Conservation (phyloP, 2,113 vertebrate genomes). For the Platysteira castanea region DNA sequence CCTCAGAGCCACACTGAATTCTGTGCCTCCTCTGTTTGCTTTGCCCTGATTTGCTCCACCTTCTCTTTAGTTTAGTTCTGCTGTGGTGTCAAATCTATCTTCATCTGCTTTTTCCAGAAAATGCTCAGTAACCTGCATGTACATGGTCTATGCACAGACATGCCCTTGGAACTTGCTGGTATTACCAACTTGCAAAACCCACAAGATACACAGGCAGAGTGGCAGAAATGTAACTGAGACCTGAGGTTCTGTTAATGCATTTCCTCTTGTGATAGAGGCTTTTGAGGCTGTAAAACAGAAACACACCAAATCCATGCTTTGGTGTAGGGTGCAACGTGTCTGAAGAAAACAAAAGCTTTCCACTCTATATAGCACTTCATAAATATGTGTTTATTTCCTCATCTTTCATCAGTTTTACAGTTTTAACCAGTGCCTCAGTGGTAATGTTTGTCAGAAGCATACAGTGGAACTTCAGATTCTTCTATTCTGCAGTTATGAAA, state of each 20-base stretch:
- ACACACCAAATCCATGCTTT: background rate
- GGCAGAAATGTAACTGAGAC: background rate
- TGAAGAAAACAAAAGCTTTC: background rate
- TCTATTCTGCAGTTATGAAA: slow-evolving; percentile 17
- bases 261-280: background rate
- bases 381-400: slow-evolving; percentile 61
- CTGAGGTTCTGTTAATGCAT: background rate
- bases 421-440: slow-evolving; percentile 13
- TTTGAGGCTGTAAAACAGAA: background rate
- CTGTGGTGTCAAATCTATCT: background rate
- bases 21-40: background rate
- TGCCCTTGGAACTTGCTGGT: background rate
- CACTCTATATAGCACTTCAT: background rate
- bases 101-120: background rate
- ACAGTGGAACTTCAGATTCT: background rate
- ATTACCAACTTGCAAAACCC: background rate
- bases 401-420: slow-evolving; percentile 36
- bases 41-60: background rate
- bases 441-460: slow-evolving; percentile 15
- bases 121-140: background rate
- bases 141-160: background rate
- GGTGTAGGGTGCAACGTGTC: background rate
- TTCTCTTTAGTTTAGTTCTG: background rate
- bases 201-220: background rate
- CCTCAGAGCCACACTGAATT: rapidly evolving